phyloP scores from a whole-genome alignment of 2,888 invertebrate genomes.

The Agrilus mali region DNA sequence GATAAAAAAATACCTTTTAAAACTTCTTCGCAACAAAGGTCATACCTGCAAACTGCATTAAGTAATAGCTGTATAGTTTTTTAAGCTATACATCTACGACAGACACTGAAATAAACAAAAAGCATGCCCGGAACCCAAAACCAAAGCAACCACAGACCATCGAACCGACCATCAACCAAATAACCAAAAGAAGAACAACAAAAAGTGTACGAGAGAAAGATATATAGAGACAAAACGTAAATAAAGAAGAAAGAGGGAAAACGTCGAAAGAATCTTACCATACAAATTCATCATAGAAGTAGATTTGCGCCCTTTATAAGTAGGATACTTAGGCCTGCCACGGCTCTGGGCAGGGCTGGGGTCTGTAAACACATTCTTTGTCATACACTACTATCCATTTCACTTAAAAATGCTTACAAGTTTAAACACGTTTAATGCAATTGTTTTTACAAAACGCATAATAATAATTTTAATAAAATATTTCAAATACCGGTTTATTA shows the following conservation, averaged over 20 bases:
- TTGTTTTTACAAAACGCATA: too few species aligned
- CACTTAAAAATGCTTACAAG: slow-evolving; percentile 19
- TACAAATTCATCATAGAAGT: slow-evolving; percentile 93
- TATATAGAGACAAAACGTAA: slow-evolving; percentile 3
- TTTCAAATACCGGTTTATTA: too few species aligned
- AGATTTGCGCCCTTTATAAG: slow-evolving; percentile 81
- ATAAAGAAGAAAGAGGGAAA: slow-evolving; percentile 5
- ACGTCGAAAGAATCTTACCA: slow-evolving; percentile 56
- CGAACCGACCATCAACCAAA: background rate
- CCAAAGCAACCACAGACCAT: too few species aligned
- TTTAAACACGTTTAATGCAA: background rate
- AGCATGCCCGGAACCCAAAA: too few species aligned
- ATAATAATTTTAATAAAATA: too few species aligned
- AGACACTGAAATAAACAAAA: too few species aligned
- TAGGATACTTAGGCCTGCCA: slow-evolving; percentile 73
- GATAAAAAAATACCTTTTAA: too few species aligned
- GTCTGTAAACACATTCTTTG: slow-evolving; percentile 63
- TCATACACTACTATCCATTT: slow-evolving; percentile 31
- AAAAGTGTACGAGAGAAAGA: slow-evolving; percentile 6
- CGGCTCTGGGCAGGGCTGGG: slow-evolving; percentile 65
- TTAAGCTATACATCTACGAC: too few species aligned
- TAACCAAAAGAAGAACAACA: slow-evolving; percentile 4
- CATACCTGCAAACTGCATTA: too few species aligned
- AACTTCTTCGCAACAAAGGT: too few species aligned
- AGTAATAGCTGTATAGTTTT: too few species aligned